Conservation (phyloP, 2,888 invertebrate genomes). For the Bugulina stolonifera region DNA sequence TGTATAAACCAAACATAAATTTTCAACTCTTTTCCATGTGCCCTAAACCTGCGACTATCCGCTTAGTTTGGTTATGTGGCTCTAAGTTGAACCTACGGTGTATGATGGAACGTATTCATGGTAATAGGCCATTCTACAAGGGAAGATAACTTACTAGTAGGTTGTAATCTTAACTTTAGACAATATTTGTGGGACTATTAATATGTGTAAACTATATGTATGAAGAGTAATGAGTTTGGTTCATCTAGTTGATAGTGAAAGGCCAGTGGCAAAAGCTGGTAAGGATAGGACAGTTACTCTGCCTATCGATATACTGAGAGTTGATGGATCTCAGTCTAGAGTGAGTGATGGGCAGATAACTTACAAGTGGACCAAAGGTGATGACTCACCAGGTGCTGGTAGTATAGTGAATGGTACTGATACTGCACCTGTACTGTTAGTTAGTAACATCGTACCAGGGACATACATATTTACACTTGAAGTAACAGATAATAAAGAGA, state of each 20-base stretch:
- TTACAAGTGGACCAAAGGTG: conserved; percentile 73
- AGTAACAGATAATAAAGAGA: conserved; percentile 84
- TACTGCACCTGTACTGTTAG: conserved; percentile 69
- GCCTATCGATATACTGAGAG: conserved; percentile 68
- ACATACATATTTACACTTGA: conserved; percentile 80
- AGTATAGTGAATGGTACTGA: conserved; percentile 71
- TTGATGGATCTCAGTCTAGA: conserved; percentile 77
- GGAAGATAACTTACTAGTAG: no score
- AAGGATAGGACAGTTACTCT: conserved; percentile 72
- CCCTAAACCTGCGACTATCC: no score
- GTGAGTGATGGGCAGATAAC: conserved; percentile 80
- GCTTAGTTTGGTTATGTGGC: no score
- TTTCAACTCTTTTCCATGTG: no score
- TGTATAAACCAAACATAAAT: no score
- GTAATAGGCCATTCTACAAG: no score
- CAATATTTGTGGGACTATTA: no score
- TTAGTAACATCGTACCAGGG: conserved; percentile 78
- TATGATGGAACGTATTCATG: no score
- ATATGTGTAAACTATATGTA: no score
- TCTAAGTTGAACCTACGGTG: no score
- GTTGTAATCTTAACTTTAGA: no score
- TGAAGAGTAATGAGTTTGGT: no score
- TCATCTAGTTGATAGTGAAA: conserved; percentile 62
- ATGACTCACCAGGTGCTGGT: conserved; percentile 72
- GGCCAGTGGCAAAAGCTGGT: conserved; percentile 82